Evolutionary conservation across 2,113 vertebrate species (phyloP), one percentile per base, ranked within the genome.

Genomic region (Erythrocercus mccallii): DNA sequence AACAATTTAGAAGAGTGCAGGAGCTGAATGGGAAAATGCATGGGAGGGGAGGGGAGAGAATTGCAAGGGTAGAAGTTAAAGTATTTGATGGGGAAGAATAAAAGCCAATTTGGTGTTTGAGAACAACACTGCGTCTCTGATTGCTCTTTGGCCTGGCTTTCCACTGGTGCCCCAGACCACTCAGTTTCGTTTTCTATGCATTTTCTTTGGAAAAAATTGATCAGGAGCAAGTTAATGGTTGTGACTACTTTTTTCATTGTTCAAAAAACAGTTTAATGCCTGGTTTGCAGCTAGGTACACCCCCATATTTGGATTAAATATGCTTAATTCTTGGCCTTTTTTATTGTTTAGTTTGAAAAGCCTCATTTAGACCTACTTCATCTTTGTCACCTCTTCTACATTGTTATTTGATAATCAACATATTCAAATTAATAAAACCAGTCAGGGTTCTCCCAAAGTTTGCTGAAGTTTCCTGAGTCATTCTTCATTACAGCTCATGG

Each of bases 1-100:
- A 96, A 80, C 66, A 76, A 91, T 92, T 94, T 81, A 91, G 25
- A 78, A 68, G 68, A 87, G 73, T 95, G 53, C 28, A 87, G 85
- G 47, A 88, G 50, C 81, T 87, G 45, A n/a, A 68, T 86, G 30
- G 22, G 47, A 42, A 66, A 83, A 92, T 64, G 53, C 56, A n/a
- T 18, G 10, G 22, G 15, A 31, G 30, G 38, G 51, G 35, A 48
- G 33, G 58, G 28, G 54, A 90, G 7, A 45, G 6, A 90, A 76
- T 48, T 80, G 27, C 45, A 87, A 81, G 74, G 5, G 27, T 80
- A 86, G 35, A 53, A 96, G 30, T 69, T 79, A 31, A 5, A 9
- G 51, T 83, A 48, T 92, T 90, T 85, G 14, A 48, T 72, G 38
- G 4, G 9, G 57, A 85, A 81, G 31, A 13, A 80, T 93, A 83